Evolutionary conservation across 2,113 vertebrate species (phyloP).

Genomic region (Marcusenius ussheri): DNA sequence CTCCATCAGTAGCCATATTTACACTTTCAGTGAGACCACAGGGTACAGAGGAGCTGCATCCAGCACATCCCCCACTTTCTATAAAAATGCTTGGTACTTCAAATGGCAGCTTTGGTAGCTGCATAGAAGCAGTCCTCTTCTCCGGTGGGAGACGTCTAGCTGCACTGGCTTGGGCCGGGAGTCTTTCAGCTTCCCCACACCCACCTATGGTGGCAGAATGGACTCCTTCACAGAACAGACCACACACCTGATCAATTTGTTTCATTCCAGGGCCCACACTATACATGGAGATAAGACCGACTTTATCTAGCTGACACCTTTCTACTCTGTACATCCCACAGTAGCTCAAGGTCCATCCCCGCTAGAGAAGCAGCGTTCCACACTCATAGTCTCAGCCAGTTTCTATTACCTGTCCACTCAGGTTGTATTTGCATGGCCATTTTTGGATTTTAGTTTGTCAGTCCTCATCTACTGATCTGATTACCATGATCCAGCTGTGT

Average conservation of each 20-base stretch:
- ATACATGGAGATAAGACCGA: neutral
- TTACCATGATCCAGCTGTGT: neutral
- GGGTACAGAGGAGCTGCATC: neutral
- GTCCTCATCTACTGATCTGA: neutral
- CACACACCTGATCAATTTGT: neutral
- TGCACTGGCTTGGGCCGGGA: neutral
- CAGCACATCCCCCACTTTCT: neutral
- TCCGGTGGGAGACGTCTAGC: neutral
- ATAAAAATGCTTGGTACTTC: neutral
- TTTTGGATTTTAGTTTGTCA: neutral
- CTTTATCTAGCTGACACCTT: neutral
- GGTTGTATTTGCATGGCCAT: neutral
- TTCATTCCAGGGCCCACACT: neutral
- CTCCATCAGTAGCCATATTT: neutral
- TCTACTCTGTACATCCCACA: neutral
- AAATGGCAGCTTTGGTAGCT: neutral
- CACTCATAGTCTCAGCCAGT: neutral
- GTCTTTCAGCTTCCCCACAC: neutral
- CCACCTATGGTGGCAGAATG: neutral
- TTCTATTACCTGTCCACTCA: neutral
- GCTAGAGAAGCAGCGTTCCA: neutral
- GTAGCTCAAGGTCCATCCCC: neutral
- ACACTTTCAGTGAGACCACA: neutral
- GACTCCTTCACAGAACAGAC: neutral
- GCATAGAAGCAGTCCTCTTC: neutral